Evolutionary conservation across 2,888 invertebrate species (phyloP), one percentile per base, ranked within the genome.

Genomic region (Hemicrepidius hirtus): DNA sequence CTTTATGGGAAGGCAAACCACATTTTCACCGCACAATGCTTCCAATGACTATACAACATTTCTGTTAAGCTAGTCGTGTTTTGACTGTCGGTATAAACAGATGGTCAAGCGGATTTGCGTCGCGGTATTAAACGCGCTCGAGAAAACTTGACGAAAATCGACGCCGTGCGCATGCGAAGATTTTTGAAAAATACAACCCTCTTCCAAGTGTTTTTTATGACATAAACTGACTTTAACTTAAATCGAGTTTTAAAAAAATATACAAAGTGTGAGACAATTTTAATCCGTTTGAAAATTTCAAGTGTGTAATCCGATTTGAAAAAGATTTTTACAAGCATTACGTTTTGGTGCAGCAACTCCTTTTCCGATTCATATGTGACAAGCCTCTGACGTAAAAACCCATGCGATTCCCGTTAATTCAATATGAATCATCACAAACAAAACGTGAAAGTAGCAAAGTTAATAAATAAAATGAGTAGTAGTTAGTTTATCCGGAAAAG

Each of bases 1-100:
- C 77, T 71, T 75, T 79, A 80, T 81, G 81, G 81, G 81, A 80
- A 80, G 82, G 82, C 80, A 78, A 81, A 82, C 82, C 83, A 76
- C 82, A 82, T 78, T 81, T 78, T 76, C 75, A 76, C 77, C 78
- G 67, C 77, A 75, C 76, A 77, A 77, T 78, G 77, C 76, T 77
- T 74, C 76, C 78, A 78, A 78, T 76, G 78, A 78, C 69, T 71
- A 68, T 70, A 73, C 75, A 68, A 70, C 74, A 74, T 75, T 70
- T 74, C 73, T 66, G 76, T 78, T 65, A 73, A 74, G 73, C 77
- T 77, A 80, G 80, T 80, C 73, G 78, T 69, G 71, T 76, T 76
- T 76, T 75, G 75, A 75, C 78, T 75, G 80, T 75, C 75, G 71
- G 71, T 76, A 64, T 71, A 75, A 68, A 72, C 67, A 74, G 75